phyloP scores from a whole-genome alignment of 1,140 invertebrate species.

The Orius laevigatus region DNA sequence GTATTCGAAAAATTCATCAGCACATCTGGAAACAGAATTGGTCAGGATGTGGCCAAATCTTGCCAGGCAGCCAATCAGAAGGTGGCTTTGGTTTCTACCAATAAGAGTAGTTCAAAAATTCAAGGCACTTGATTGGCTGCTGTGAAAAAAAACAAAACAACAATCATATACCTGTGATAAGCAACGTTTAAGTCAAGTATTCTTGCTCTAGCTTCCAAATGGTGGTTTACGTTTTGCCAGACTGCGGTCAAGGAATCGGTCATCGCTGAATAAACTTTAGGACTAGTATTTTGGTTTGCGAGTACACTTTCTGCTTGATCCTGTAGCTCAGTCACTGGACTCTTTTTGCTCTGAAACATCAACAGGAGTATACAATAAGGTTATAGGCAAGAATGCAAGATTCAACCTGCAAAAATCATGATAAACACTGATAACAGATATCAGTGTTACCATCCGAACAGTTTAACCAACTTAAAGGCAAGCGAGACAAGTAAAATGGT shows the following conservation, averaged over 20 bases:
- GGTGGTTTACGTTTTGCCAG: constrained; percentile 72
- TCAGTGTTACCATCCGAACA: too few relatives aligned
- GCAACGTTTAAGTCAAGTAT: constrained; percentile 59
- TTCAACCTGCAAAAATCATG: too few relatives aligned
- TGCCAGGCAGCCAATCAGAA: too few relatives aligned
- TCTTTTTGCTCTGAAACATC: constrained; percentile 61
- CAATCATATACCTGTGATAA: constrained; percentile 40
- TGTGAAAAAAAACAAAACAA: too few relatives aligned
- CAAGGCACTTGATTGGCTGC: too few relatives aligned
- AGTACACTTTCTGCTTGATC: constrained; percentile 71
- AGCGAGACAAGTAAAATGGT: too few relatives aligned
- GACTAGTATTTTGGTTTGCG: constrained; percentile 53
- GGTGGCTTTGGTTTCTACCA: too few relatives aligned
- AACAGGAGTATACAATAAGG: too few relatives aligned
- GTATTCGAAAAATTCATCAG: constrained; percentile 47
- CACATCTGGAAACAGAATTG: constrained; percentile 32
- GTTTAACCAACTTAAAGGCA: too few relatives aligned
- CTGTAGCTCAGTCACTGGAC: constrained; percentile 76
- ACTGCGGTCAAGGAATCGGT: constrained; percentile 71
- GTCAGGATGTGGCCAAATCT: not conserved
- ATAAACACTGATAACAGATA: too few relatives aligned
- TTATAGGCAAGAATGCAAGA: too few relatives aligned
- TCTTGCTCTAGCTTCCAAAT: constrained; percentile 57
- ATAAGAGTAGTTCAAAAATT: too few relatives aligned
- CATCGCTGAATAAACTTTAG: constrained; percentile 79